Evolutionary conservation across 2,113 vertebrate genomes (phyloP).

Genomic region (Nansenia antarctica): DNA sequence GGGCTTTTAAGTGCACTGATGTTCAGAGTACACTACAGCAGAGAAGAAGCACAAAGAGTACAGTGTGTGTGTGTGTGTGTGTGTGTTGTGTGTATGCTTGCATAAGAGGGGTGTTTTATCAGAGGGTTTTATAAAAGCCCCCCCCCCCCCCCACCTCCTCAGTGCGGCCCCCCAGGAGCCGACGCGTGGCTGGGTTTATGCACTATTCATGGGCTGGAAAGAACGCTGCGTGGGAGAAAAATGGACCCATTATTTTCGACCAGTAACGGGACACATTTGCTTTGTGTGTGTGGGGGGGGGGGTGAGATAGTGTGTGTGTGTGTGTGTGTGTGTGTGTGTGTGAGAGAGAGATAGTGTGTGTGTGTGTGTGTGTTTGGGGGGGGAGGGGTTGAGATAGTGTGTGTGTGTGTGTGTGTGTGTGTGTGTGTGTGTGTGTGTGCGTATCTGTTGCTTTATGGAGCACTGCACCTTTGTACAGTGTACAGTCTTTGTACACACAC

Average conservation of each 20-base stretch:
- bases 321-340: background rate
- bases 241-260: conserved; percentile 64
- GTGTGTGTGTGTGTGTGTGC: conserved; percentile 9
- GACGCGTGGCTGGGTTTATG: conserved; percentile 55
- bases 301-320: background rate
- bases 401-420: conserved; percentile 27
- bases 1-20: conserved; percentile 62
- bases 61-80: conserved; percentile 4
- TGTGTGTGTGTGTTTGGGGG: conserved; percentile 24
- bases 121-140: conserved; percentile 49
- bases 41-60: conserved; percentile 14
- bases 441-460: no score
- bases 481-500: background rate
- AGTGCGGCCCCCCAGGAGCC: conserved; percentile 32
- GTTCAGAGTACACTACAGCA: conserved; percentile 24
- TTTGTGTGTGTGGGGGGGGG: conserved; percentile 17
- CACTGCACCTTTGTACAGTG: background rate
- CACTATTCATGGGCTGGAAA: conserved; percentile 63
- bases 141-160: conserved; percentile 41
- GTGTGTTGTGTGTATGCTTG: conserved; percentile 48
- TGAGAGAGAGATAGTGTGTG: conserved; percentile 1
- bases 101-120: conserved; percentile 54
- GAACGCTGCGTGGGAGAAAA: conserved; percentile 53
- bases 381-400: conserved; percentile 18
- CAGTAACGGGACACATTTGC: conserved; percentile 65